Base-by-base conservation (phyloP, 2,797 vertebrate species). In the Danio albolineatus region DNA sequence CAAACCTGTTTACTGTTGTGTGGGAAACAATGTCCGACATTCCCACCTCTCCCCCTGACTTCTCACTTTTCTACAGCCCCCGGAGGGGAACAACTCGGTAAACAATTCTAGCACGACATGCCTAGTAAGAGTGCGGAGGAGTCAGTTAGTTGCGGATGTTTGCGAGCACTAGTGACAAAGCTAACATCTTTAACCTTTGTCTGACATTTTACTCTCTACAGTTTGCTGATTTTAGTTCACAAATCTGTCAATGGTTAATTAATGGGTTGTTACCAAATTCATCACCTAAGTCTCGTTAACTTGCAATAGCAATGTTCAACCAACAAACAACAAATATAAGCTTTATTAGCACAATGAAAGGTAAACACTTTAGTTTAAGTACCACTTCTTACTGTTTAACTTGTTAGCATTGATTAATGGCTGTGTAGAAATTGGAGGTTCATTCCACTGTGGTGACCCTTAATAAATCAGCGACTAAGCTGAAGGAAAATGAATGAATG, bases 1-100 rank as follows among this genome's bases (percentile, higher is more conserved):
- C 91, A 88, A 89, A 91, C 87, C 90, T 85, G 90, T 89, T 90
- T 85, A 76, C 69, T 84, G 89, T 90, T 89, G 86, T 90, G 90
- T 85, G 48, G 86, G 74, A 81, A 88, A 91, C 90, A 90, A 89
- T 90, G 87, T 83, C 87, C 76, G 88, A 90, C 83, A 90, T 87
- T 90, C 80, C 80, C 60, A 79, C 85, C 60, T 78, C 65, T 73
- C 51, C 66, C 44, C 82, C 71, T 84, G 87, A 90, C 90, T 88
- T 91, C 86, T 87, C 84, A 36, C 80, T 84, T 90, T 78, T 51
- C 89, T 82, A 84, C 88, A 84, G 89, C 56, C 86, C 88, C 89
- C 1, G 43, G 73, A 83, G 78, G 82, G 79, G 57, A 85, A 86
- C 75, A 77, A 66, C 85, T 85, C 84, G 78, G 84, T 87, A 86